These are phyloP conservation scores for Pygoscelis adeliae DNA, from an alignment of 2,113 vertebrate species.

Conservation along the genomic window DNA sequence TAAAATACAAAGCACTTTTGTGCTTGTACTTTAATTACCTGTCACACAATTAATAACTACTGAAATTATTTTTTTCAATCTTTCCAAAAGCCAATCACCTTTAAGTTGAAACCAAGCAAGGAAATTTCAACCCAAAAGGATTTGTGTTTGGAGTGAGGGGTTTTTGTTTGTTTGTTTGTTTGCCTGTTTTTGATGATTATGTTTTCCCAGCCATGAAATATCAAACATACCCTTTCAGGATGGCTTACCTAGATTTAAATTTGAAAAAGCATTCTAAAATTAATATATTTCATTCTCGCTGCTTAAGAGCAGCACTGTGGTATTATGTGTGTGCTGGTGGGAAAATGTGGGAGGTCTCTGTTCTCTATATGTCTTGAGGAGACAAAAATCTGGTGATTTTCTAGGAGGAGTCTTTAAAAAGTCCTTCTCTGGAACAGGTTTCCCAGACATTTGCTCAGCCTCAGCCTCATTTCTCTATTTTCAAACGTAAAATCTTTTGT, in stretches of 20 bases:
- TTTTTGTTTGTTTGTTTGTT: fast-evolving
- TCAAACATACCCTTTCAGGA: background rate
- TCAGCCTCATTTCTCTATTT: background rate
- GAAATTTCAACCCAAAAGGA: background rate
- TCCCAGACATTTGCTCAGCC: background rate
- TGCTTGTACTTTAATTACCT: background rate
- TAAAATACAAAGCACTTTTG: background rate
- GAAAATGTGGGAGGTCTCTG: background rate
- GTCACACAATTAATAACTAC: background rate
- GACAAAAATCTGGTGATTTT: background rate
- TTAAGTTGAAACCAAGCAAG: background rate
- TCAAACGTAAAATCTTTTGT: background rate
- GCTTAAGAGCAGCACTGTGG: background rate
- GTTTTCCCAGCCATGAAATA: background rate
- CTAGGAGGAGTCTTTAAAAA: background rate
- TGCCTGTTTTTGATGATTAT: background rate
- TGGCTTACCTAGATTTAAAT: background rate
- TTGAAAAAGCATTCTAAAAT: background rate
- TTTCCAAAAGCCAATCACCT: background rate
- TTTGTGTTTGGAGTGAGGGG: background rate
- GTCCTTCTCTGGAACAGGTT: background rate
- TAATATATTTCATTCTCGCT: background rate
- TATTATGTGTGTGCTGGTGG: background rate
- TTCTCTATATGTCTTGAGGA: background rate
- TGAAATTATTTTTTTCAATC: background rate